Conservation (phyloP, 23 tunicate species). For the Trididemnum nubilum region DNA sequence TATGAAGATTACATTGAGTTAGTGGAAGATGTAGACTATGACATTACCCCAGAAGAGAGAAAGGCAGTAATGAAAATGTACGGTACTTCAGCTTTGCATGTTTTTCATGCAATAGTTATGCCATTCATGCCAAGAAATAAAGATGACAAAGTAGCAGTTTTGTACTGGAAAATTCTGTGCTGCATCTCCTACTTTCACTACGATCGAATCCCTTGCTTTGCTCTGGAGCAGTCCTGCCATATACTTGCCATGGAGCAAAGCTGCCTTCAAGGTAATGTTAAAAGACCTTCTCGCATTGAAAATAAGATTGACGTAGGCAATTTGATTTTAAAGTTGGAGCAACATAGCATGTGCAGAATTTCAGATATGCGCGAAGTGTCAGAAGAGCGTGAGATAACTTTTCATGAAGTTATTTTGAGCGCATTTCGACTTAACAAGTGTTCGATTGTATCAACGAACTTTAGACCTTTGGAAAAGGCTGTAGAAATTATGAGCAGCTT, state of each 20-base stretch:
- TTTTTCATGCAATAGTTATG: slow-evolving; percentile 53
- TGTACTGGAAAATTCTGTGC: slow-evolving; percentile 46
- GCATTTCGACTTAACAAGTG: slow-evolving; percentile 35
- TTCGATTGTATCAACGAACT: not conserved
- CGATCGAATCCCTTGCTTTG: slow-evolving; percentile 44
- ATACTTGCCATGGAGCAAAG: slow-evolving; percentile 6
- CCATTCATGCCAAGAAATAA: slow-evolving; percentile 41
- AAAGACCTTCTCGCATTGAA: not conserved
- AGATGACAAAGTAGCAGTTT: not conserved
- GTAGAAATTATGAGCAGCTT: slow-evolving; percentile 30
- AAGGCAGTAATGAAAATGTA: slow-evolving; percentile 7
- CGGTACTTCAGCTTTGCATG: slow-evolving; percentile 40
- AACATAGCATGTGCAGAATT: slow-evolving; percentile 37
- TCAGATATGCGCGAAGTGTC: no score
- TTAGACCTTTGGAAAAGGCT: slow-evolving; percentile 28
- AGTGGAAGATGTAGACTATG: slow-evolving; percentile 27
- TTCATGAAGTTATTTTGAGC: slow-evolving; percentile 53
- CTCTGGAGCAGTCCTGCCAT: slow-evolving; percentile 34
- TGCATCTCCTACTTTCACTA: slow-evolving; percentile 57
- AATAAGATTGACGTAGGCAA: slow-evolving; percentile 40
- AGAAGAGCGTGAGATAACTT: slow-evolving; percentile 39
- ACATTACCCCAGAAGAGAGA: not conserved
- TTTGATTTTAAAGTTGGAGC: slow-evolving; percentile 23
- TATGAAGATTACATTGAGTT: slow-evolving; percentile 44
- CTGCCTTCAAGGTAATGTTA: slow-evolving; percentile 20